Base-by-base conservation (phyloP, 2,888 invertebrate species). In the Drosophila kanekoi region DNA sequence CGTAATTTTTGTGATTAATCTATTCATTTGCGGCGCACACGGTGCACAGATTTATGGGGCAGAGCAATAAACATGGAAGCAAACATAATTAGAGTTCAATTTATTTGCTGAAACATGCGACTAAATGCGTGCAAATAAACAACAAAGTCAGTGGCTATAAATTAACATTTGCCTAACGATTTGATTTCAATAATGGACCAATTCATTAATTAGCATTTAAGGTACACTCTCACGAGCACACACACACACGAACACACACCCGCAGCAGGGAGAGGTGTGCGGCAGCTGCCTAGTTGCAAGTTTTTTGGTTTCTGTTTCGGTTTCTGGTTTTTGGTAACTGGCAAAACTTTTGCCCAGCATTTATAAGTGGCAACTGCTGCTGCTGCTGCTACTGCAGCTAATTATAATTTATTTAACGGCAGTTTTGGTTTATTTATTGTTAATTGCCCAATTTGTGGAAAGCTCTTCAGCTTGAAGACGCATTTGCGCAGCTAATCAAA, bases 111-210 rank as follows among this genome's bases (percentile, higher is more conserved):
- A 67, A 79, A 64, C 85, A 86, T 86, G 79, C 87, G 73, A 63
- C 64, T 72, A 87, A 84, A 72, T 67, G 73, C 68, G 56, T 56
- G 43, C 76, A 51, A 56, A 69, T 62, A 56, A 58, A 60, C 60
- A 64, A 52, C 77, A 70, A 72, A 70, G 59, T 59, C 63, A 76
- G 63, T 23, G 59, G 51, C 72, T 58, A 79, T 88, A 88, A 79
- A 86, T 86, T 86, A 79, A 64, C 80, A 51, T 68, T 80, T 83
- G 66, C 74, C 54, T 57, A 59, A 38, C 75, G 75, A 84, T 78
- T 83, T 75, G 76, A 88, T 86, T 86, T 79, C 78, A 82, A 86
- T 84, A 79, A 86, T 87, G 85, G 82, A 57, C 51, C 87, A 67
- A 85, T 85, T 78, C 86, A 88, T 85, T 86, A 85, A 85, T 88